Percentiles rank a stretch among this genome's conserved stretches.
Evolutionary conservation across 2,888 invertebrate species (phyloP).

Genomic region (Camponotus fellah): DNA sequence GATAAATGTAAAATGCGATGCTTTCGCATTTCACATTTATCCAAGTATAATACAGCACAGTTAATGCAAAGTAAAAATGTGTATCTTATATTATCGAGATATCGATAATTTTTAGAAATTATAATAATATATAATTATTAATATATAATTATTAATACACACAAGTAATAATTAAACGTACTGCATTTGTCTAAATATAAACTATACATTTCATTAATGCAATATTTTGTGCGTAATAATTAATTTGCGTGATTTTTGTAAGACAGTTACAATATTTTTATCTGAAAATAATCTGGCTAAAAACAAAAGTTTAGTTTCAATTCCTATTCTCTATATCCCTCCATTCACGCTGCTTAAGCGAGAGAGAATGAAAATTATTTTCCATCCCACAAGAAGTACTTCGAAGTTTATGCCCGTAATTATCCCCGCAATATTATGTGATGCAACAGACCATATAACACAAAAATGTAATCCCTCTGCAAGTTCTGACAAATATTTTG

Average conservation of each 20-base stretch:
- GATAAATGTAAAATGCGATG: slow-evolving; percentile 42
- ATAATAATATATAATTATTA: neutral
- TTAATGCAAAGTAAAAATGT: slow-evolving; percentile 7
- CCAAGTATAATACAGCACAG: neutral
- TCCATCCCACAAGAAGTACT: slow-evolving; percentile 27
- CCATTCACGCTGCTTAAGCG: slow-evolving; percentile 12
- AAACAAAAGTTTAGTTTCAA: slow-evolving; percentile 36
- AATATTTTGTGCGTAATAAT: slow-evolving; percentile 5
- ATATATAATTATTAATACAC: neutral
- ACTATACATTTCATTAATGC: neutral
- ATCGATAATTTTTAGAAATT: neutral
- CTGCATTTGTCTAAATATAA: neutral
- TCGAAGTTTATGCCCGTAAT: slow-evolving; percentile 28
- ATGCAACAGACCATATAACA: slow-evolving; percentile 22
- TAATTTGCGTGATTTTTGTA: neutral
- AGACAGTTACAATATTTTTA: neutral
- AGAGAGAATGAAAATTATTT: slow-evolving; percentile 61
- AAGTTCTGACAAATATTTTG: slow-evolving; percentile 9
- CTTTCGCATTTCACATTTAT: slow-evolving; percentile 16
- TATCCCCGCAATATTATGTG: slow-evolving; percentile 11
- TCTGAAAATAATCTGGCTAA: neutral
- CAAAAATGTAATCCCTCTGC: slow-evolving; percentile 20
- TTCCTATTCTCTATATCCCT: slow-evolving; percentile 30
- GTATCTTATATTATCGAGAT: neutral
- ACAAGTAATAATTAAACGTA: neutral